Evolutionary conservation across 1,140 invertebrate genomes (phyloP), one percentile per base, ranked within the genome.

Genomic region (Micrasema minimum): DNA sequence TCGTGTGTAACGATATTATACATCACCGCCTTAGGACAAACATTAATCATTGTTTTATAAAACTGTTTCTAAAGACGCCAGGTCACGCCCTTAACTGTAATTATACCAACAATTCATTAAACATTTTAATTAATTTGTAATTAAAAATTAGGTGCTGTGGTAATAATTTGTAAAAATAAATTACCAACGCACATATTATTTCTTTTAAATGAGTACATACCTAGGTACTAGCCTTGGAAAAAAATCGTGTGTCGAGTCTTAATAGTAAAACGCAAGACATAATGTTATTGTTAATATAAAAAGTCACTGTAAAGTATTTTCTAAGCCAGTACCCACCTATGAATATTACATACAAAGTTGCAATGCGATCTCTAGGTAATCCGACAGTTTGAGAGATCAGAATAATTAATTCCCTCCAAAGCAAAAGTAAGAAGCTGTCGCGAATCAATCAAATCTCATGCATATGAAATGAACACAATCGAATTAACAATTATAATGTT

Each of bases 401-500:
- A 67, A 35, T n/a, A n/a, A n/a, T 69, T 18, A 59, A 35, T 55
- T 50, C 22, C 37, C 37, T 35, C 16, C 51, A 31, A 46, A n/a
- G n/a, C n/a, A n/a, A 51, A 51, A 35, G 65, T 45, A 45, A 37
- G 65, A 67, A 67, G 65, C 66, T 69, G 67, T 53, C 67, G 57
- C 23, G 67, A 53, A 69, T 69, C 67, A 62, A 69, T 69, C 67
- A 69, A 67, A 67, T 38, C 67, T 38, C 66, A 55, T 45, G 43
- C 66, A 57, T 61, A 45, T 23, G 18, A 37, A 62, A 53, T 50
- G 46, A 45, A 62, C 35, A 35, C 66, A 70, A 74, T 70, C 68
- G 79, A 80, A 80, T 80, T 83, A 80, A 79, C 79, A 78, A 81
- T 82, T 80, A 81, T 83, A 83, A 83, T 72, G 48, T 64, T 55